Base-by-base conservation (phyloP, 1,140 invertebrate genomes). In the Meloidogyne hapla region DNA sequence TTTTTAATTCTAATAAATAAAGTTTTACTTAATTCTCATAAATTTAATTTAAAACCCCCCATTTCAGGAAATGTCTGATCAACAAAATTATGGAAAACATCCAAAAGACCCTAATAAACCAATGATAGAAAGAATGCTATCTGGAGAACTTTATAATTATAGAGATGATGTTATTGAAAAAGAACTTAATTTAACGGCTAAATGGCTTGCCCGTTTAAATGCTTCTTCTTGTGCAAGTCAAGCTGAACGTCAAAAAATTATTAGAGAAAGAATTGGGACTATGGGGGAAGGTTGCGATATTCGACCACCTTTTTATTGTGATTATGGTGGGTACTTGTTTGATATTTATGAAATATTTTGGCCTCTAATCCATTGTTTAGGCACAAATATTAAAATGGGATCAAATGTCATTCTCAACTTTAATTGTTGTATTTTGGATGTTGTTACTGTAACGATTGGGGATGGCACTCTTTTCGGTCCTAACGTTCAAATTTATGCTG, bases 391-490 rank as follows among this genome's bases (percentile, higher is more conserved):
- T 18, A n/a, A 21, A 13, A 10, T 74, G 12, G 84, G 79, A 5
- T 72, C 83, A 12, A 77, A 79, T 48, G 69, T 76, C 1, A 77
- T 76, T 25, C 66, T 81, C 42, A 85, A 85, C 68, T 84, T 81
- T 65, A 75, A 80, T 56, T 85, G 80, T 56, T 45, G 38, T 28
- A 28, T 71, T 48, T 25, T 71, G 38, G 69, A 85, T 62, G 75
- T 67, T 2, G 70, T 45, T 73, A 38, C 69, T 21, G 65, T 85
- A 3, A 76, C 48, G 21, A 78, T 85, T 56, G 81, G 82, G 3
- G 76, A 80, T 15, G 28, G 25, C 23, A 28, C 69, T 33, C 10
- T 38, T 18, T 25, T 75, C 38, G 74, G 74, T 1, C 68, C 74
- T 6, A 40, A 26, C 23, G 74, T 74, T n/a, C 18, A 74, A 38